Conservation (phyloP, 2,888 invertebrate species). For the Epinotia nisella region DNA sequence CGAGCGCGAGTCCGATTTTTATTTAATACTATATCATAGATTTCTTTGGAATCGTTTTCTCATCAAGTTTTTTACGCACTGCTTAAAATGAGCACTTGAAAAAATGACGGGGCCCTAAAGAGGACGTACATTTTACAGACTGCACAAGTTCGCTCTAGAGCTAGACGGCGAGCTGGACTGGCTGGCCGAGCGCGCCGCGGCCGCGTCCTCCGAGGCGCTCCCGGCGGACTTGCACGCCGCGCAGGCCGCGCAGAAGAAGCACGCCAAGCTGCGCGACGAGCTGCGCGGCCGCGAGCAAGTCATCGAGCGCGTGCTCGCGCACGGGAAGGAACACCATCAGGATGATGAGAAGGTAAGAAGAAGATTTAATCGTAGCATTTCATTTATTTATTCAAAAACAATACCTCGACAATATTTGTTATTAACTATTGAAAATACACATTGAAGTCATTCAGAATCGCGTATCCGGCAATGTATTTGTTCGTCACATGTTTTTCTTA, state of each 20-base stretch:
- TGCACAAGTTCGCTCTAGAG: constrained; percentile 97
- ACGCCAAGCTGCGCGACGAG: constrained; percentile 96
- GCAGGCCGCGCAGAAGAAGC: constrained; percentile 96
- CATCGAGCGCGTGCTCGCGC: constrained; percentile 92
- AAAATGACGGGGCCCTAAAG: no score
- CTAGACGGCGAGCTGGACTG: constrained; percentile 97
- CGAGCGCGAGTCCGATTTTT: constrained; percentile 89
- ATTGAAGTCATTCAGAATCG: no score
- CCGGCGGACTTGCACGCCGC: constrained; percentile 96
- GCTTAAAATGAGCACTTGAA: no score
- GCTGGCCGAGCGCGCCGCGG: constrained; percentile 95
- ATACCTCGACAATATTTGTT: no score
- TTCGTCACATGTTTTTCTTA: no score
- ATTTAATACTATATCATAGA: no score
- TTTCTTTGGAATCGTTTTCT: no score
- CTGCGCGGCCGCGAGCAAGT: constrained; percentile 93
- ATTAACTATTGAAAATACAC: no score
- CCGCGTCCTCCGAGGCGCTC: constrained; percentile 89
- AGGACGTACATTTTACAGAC: constrained; percentile 62
- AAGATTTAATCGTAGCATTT: no score
- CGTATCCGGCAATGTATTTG: no score
- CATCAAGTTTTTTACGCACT: no score
- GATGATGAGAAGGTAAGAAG: constrained; percentile 80
- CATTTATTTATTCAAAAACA: no score
- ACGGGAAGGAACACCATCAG: constrained; percentile 88